Percentiles rank a stretch among this genome's conserved stretches.
phyloP scores from a whole-genome alignment of 1,140 invertebrate species.

The Nasonia longicornis region DNA sequence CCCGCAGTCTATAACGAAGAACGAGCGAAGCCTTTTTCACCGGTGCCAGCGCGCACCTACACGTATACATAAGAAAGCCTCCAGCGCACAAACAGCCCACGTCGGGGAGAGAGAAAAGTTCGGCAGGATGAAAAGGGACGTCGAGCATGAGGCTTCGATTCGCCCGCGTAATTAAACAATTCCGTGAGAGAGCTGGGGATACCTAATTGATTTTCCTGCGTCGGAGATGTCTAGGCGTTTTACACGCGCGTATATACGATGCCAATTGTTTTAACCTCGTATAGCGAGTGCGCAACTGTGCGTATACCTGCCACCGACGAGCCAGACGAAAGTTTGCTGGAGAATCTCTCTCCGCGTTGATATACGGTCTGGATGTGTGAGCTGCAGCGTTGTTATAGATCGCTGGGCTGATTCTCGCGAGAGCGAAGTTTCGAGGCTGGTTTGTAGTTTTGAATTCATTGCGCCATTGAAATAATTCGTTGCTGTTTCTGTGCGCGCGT shows the following conservation, averaged over 20 bases:
- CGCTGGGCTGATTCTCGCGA: background rate
- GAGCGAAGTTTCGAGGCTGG: background rate
- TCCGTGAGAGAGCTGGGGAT: conserved; percentile 38
- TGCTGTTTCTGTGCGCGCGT: background rate
- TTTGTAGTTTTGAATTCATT: conserved; percentile 12
- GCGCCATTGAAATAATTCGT: background rate
- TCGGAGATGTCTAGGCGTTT: conserved; percentile 4
- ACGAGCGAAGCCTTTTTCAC: conserved; percentile 38
- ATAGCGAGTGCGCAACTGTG: background rate
- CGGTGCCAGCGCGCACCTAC: background rate
- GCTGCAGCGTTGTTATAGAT: background rate
- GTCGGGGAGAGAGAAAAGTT: conserved; percentile 5
- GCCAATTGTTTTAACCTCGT: background rate
- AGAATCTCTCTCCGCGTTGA: background rate
- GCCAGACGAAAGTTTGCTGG: background rate
- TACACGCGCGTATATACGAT: background rate
- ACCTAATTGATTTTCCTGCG: conserved; percentile 52
- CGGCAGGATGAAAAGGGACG: conserved; percentile 40
- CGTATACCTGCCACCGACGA: background rate
- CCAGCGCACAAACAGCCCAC: background rate
- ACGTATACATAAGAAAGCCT: background rate
- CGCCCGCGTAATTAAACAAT: conserved; percentile 52
- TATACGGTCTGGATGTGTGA: background rate
- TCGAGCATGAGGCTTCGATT: conserved; percentile 49
- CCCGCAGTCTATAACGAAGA: background rate